Evolutionary conservation across 2,113 vertebrate genomes (phyloP).

Genomic region (Clupea harengus): DNA sequence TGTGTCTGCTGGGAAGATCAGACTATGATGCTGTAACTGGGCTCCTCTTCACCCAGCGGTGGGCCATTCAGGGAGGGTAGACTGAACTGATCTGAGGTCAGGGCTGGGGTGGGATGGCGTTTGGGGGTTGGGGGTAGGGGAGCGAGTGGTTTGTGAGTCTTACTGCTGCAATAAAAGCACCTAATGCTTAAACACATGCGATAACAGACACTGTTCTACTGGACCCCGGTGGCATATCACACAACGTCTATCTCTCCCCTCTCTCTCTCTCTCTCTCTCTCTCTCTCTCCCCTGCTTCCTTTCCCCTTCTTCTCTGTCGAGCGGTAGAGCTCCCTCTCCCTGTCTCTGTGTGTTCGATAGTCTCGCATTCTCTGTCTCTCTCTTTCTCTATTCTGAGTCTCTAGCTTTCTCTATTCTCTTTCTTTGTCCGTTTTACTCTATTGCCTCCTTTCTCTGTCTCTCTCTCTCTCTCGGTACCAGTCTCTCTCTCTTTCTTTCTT

Average conservation of each 20-base stretch:
- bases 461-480: background rate
- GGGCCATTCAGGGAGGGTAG: slow-evolving; percentile 21
- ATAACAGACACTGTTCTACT: slow-evolving; percentile 65
- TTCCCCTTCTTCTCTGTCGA: background rate
- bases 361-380: slow-evolving; percentile 44
- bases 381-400: slow-evolving; percentile 54
- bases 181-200: slow-evolving; percentile 65
- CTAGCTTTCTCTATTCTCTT: slow-evolving; percentile 49
- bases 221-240: slow-evolving; percentile 52
- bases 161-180: slow-evolving; percentile 63
- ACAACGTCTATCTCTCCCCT: background rate
- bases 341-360: background rate
- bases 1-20: slow-evolving; percentile 44
- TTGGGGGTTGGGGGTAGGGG: background rate
- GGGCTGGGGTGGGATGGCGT: background rate
- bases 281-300: background rate
- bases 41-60: slow-evolving; percentile 47
- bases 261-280: no score
- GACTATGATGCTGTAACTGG: slow-evolving; percentile 50
- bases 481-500: background rate
- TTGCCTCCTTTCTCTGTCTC: background rate
- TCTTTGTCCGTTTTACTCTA: background rate
- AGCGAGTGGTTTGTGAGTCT: slow-evolving; percentile 57
- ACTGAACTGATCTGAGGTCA: background rate
- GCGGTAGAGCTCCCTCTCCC: background rate